Conservation (phyloP, 2,888 invertebrate species). For the Isotomurus palustris region DNA sequence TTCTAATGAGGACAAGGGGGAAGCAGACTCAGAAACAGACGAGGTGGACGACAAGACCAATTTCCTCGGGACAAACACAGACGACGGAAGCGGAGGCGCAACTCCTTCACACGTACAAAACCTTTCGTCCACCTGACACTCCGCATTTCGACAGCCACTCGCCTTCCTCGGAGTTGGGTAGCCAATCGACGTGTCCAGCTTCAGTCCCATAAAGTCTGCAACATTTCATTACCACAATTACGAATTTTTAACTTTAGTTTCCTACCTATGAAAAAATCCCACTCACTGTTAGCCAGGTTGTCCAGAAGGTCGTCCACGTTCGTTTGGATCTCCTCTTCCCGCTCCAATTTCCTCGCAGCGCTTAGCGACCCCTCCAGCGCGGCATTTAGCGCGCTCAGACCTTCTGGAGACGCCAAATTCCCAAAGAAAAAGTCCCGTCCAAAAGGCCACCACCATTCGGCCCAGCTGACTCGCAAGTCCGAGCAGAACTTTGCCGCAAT, state of each 20-base stretch:
- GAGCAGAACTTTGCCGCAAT: constrained; percentile 70
- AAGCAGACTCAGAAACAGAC: no score
- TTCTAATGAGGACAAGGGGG: no score
- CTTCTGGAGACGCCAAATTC: constrained; percentile 69
- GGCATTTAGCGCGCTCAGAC: constrained; percentile 59
- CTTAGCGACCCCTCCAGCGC: no score
- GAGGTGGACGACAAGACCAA: no score
- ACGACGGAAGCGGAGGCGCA: constrained; percentile 11
- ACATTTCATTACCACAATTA: no score
- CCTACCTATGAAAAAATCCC: no score
- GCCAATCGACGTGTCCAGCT: constrained; percentile 12
- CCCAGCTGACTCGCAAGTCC: constrained; percentile 72
- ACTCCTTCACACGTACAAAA: constrained; percentile 24
- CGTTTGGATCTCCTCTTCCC: no score
- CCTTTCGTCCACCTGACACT: constrained; percentile 12
- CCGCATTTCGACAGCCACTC: constrained; percentile 15
- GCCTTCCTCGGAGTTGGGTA: constrained; percentile 11
- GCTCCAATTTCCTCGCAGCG: no score
- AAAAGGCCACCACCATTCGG: constrained; percentile 89
- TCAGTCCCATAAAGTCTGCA: no score
- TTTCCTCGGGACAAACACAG: constrained; percentile 2
- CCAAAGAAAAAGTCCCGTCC: constrained; percentile 73
- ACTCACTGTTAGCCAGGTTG: no score
- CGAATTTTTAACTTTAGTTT: no score
- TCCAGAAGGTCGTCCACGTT: neutral